These are phyloP conservation scores for Rousettus madagascariensis DNA, from an alignment of 2,797 vertebrate genomes.

Conservation along the genomic window DNA sequence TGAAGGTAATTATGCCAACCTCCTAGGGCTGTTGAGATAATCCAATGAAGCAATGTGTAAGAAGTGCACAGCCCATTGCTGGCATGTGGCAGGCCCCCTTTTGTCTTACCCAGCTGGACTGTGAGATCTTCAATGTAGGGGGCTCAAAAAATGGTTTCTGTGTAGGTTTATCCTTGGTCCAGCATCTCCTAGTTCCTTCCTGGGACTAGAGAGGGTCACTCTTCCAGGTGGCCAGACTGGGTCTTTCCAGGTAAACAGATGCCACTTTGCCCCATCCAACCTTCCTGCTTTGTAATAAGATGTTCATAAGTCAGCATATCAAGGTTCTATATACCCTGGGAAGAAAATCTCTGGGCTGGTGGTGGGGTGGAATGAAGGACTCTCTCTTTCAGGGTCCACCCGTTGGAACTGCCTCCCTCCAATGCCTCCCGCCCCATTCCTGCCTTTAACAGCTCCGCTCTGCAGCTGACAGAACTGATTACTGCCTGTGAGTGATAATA, in stretches of 20 bases:
- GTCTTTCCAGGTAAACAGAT: neutral
- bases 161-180: neutral
- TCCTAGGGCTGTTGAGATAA: neutral
- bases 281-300: neutral
- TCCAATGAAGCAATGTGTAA: neutral
- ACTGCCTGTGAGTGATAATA: conserved; percentile 90
- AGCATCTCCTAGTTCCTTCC: neutral
- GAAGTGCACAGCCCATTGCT: no score
- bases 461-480: conserved; percentile 90
- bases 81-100: neutral
- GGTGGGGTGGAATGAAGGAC: neutral
- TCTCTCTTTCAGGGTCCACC: neutral
- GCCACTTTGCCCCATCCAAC: neutral
- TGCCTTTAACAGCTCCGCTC: conserved; percentile 73
- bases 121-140: neutral
- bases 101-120: neutral
- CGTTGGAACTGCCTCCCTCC: neutral
- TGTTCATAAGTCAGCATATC: neutral
- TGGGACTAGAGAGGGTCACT: no score
- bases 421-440: conserved; percentile 36
- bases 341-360: conserved; percentile 58
- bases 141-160: neutral
- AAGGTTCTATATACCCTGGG: conserved; percentile 16
- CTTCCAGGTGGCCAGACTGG: neutral
- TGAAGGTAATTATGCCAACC: neutral